Evolutionary conservation across 2,113 vertebrate species (phyloP).

Genomic region (Chiloscyllium plagiosum): DNA sequence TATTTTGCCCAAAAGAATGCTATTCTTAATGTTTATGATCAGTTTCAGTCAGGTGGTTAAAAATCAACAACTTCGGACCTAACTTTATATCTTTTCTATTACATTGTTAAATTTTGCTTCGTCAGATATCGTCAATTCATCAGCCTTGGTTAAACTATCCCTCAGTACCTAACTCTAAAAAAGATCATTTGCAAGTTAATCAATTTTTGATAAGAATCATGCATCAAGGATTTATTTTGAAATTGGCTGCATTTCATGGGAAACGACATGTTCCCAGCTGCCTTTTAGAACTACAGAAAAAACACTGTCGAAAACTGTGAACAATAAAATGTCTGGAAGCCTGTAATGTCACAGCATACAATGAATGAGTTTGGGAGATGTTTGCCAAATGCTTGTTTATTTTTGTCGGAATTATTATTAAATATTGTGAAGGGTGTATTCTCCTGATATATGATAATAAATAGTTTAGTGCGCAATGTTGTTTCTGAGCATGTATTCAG

Average conservation of each 20-base stretch:
- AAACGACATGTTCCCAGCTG: neutral
- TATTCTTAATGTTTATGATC: neutral
- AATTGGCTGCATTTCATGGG: neutral
- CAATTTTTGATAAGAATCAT: neutral
- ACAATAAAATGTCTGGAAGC: neutral
- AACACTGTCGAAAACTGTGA: neutral
- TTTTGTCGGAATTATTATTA: neutral
- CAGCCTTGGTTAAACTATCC: neutral
- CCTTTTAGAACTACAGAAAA: neutral
- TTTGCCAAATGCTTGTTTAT: neutral
- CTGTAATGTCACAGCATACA: neutral
- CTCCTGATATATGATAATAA: neutral
- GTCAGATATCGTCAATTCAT: neutral
- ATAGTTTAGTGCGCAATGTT: neutral
- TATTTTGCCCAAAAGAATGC: neutral
- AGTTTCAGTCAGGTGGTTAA: neutral
- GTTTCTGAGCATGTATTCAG: neutral
- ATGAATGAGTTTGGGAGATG: neutral
- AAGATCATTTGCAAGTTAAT: conserved; percentile 2
- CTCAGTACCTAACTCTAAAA: neutral
- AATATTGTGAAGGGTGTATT: neutral
- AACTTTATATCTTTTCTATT: neutral
- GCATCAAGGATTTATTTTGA: neutral
- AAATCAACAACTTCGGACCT: neutral
- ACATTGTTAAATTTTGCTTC: neutral